A percentile compares a stretch with the other conserved stretches of the same genome.
phyloP scores from a whole-genome alignment of 2,113 vertebrate species.

The Saimiri boliviensis region DNA sequence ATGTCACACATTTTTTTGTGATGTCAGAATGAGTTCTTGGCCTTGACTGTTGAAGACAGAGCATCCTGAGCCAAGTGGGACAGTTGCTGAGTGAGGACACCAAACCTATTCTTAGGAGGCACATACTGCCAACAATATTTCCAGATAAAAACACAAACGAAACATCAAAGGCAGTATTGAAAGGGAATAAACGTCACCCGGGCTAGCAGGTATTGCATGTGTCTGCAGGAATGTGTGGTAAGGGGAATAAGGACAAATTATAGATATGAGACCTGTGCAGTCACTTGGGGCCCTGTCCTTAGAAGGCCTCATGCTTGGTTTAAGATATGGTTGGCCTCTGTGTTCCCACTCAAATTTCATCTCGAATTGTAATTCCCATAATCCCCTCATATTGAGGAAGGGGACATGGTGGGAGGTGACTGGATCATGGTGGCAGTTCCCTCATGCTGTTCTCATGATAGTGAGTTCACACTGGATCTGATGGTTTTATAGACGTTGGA shows the following conservation, averaged over 20 bases:
- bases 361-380: no score
- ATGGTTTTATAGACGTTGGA: no score
- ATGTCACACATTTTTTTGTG: neutral
- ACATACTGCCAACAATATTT: no score
- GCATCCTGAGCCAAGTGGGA: neutral
- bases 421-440: no score
- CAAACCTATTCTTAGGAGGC: neutral
- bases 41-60: neutral
- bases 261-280: no score
- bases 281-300: neutral
- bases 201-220: neutral
- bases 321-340: no score
- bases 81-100: neutral
- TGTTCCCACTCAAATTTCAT: no score
- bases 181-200: neutral
- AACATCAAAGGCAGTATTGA: neutral
- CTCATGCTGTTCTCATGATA: no score
- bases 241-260: neutral
- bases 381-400: no score
- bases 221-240: neutral
- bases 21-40: neutral
- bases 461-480: no score
- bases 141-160: neutral
- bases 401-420: no score
- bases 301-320: fast-evolving